These are phyloP conservation scores for Thermophis baileyi DNA, from an alignment of 2,113 vertebrate species.

Conservation along the genomic window DNA sequence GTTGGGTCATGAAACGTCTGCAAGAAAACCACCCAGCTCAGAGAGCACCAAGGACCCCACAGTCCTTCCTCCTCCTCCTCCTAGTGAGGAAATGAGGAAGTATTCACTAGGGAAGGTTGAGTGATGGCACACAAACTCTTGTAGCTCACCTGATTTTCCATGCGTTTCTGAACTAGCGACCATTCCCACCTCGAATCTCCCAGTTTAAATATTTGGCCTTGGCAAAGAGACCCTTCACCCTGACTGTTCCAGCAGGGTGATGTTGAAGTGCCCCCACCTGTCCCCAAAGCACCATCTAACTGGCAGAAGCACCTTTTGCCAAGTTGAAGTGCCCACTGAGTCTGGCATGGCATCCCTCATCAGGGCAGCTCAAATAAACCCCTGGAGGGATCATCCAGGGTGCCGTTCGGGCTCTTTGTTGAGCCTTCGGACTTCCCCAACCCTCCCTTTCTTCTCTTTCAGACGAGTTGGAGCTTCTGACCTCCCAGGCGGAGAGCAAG, in stretches of 20 bases:
- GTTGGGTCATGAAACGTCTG: too few species aligned
- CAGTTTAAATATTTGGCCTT: not conserved
- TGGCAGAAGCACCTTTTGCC: not conserved
- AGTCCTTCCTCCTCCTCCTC: not conserved
- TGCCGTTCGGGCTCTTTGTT: fast-evolving
- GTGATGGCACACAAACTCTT: not conserved
- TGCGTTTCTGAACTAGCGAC: not conserved
- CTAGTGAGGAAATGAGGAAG: not conserved
- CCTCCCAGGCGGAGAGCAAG: constrained; percentile 58
- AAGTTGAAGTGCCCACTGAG: not conserved
- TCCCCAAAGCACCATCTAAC: not conserved
- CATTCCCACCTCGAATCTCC: not conserved
- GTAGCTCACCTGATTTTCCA: not conserved
- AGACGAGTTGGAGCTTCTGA: constrained; percentile 74
- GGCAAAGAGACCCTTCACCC: not conserved
- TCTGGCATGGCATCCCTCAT: not conserved
- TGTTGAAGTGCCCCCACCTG: not conserved
- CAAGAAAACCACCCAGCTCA: too few species aligned
- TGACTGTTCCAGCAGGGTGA: not conserved
- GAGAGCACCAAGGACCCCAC: too few species aligned
- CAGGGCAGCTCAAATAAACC: not conserved
- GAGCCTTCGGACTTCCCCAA: not conserved
- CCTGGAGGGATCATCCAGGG: not conserved
- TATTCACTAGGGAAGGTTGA: not conserved
- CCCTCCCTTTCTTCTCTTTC: not conserved